phyloP scores from a whole-genome alignment of 2,888 invertebrate species.

The Zygaena filipendulae region DNA sequence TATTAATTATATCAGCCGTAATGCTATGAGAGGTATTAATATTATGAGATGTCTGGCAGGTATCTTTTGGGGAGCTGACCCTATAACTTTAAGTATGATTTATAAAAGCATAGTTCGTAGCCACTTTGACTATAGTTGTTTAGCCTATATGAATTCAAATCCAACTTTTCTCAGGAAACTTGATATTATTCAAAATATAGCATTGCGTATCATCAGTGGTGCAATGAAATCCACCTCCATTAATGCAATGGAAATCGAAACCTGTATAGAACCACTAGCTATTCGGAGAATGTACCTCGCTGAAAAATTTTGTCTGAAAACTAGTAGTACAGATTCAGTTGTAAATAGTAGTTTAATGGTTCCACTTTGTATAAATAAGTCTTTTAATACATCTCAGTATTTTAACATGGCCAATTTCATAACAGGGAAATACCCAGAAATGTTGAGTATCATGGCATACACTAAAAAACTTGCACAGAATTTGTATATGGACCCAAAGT shows the following conservation, averaged over 20 bases:
- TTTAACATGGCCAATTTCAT: too few relatives aligned
- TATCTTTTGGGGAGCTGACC: conserved; percentile 10
- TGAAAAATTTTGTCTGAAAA: not conserved
- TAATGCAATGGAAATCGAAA: conserved; percentile 2
- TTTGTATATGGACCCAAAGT: too few relatives aligned
- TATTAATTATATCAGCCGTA: conserved; percentile 8
- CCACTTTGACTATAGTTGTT: conserved; percentile 5
- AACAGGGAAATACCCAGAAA: too few relatives aligned
- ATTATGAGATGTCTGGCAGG: conserved; percentile 13
- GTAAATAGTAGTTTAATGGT: not conserved
- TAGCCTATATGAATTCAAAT: conserved; percentile 1
- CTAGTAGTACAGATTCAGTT: too few relatives aligned
- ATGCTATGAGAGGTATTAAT: conserved; percentile 10
- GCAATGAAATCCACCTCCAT: conserved; percentile 3
- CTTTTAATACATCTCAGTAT: too few relatives aligned
- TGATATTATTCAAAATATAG: conserved; percentile 4
- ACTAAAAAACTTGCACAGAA: too few relatives aligned
- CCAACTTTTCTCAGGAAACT: conserved; percentile 1
- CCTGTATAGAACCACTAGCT: not conserved
- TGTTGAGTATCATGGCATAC: too few relatives aligned
- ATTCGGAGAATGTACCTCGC: not conserved
- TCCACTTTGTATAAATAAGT: not conserved
- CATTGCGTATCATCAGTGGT: too few relatives aligned
- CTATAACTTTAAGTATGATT: not conserved
- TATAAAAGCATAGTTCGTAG: conserved; percentile 2